Evolutionary conservation across 2,113 vertebrate genomes (phyloP), one percentile per base, ranked within the genome.

Genomic region (Bambusicola thoracicus): DNA sequence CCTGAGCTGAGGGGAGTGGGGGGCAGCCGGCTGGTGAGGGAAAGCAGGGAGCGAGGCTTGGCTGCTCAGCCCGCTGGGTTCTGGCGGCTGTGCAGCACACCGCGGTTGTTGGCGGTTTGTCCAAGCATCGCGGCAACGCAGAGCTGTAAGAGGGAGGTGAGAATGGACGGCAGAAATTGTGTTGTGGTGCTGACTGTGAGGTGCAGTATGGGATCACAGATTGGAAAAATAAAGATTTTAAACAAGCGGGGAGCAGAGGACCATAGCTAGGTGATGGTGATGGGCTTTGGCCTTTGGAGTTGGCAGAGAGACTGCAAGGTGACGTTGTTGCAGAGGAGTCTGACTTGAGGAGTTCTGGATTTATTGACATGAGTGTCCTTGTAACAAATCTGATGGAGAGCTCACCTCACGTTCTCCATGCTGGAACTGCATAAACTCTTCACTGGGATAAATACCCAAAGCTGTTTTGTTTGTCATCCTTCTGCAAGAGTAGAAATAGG

Each of bases 11-110:
- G 38, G 32, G 85, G 76, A 92, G 67, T 51, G n/a, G 36, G 78
- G 69, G 62, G 16, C 82, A 86, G 76, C 34, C 90, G 95, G 90
- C 90, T 94, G 88, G 90, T 63, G 90, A 90, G 61, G 76, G 73
- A 79, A 82, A 58, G 84, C 55, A 65, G 85, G 85, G 88, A 90
- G 69, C 36, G 58, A 86, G 53, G 66, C 53, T 8, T 27, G 90
- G 43, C 56, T 81, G 86, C 90, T 93, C 86, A 90, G 80, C 58
- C 56, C 88, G 66, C 15, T 72, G 83, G 81, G 61, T 92, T 75
- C 83, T 89, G 77, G 70, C 62, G 36, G 34, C 66, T 40, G 21
- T 51, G 25, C 43, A 53, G 77, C 40, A 56, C 61, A 22, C 43
- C 48, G 80, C 40, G 38, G 27, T 75, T 88, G 65, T 1, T 81